phyloP scores from a whole-genome alignment of 2,113 vertebrate species.

The Pseudorhombus dupliciocellatus region DNA sequence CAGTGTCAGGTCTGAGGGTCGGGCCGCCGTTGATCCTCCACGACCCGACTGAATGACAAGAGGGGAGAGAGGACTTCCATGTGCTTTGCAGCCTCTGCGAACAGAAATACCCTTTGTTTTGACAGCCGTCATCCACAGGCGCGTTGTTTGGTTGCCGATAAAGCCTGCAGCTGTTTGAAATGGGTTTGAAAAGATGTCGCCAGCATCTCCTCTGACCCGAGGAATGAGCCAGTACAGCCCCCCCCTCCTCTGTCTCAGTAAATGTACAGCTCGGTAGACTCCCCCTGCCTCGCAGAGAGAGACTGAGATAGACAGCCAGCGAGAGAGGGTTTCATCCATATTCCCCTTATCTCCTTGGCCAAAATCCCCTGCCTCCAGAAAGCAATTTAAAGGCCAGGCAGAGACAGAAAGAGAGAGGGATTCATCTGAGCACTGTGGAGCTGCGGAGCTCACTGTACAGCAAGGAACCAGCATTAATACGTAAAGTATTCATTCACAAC shows the following conservation, averaged over 20 bases:
- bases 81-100: conserved; percentile 1
- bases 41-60: conserved; percentile 29
- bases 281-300: conserved; percentile 25
- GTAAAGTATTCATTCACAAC: no score
- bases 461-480: background rate
- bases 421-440: conserved; percentile 32
- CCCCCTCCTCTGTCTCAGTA: conserved; percentile 35
- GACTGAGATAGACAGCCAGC: conserved; percentile 46
- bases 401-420: conserved; percentile 38
- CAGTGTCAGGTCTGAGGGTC: conserved; percentile 45
- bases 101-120: conserved; percentile 8
- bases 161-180: background rate
- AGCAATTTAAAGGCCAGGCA: conserved; percentile 72
- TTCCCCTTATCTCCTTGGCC: conserved; percentile 65
- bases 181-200: conserved; percentile 13
- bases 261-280: conserved; percentile 22
- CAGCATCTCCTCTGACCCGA: conserved; percentile 11
- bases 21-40: conserved; percentile 22
- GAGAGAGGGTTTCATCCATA: conserved; percentile 55
- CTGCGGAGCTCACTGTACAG: conserved; percentile 30
- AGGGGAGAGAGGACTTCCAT: background rate
- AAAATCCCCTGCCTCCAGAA: conserved; percentile 69
- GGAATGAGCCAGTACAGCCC: conserved; percentile 32
- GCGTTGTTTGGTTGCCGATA: conserved; percentile 27
- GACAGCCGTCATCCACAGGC: conserved; percentile 2